Percentiles rank a stretch among this genome's conserved stretches.
These are phyloP conservation scores for Bruchidius siliquastri DNA, from an alignment of 2,888 invertebrate genomes.

Conservation along the genomic window DNA sequence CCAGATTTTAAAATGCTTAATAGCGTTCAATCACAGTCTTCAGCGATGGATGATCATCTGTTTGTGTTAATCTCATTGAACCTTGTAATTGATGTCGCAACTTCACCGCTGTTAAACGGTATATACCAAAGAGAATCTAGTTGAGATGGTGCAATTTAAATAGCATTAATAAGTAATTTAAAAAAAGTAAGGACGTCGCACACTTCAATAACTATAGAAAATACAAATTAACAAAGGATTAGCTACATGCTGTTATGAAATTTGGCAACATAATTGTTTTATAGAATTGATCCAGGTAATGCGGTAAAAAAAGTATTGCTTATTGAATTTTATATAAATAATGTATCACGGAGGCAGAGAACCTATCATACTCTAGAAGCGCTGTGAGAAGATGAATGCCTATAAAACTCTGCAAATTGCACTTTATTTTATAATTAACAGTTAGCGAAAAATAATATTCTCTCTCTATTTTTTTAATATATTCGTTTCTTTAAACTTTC, in stretches of 20 bases:
- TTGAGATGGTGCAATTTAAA: not conserved
- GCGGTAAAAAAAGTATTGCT: too few relatives aligned
- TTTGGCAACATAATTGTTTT: not conserved
- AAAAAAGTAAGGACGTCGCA: not conserved
- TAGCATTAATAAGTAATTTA: not conserved
- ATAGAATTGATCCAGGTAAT: not conserved
- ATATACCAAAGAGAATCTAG: not conserved
- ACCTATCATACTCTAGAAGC: too few relatives aligned
- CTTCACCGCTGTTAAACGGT: not conserved
- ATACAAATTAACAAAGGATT: not conserved
- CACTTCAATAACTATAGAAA: not conserved
- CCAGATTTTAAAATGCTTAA: not conserved
- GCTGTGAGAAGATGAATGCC: too few relatives aligned
- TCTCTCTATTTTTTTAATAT: too few relatives aligned
- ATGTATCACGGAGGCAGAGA: too few relatives aligned
- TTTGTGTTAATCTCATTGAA: not conserved
- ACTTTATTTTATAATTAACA: too few relatives aligned
- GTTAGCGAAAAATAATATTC: too few relatives aligned
- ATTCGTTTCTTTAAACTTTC: too few relatives aligned
- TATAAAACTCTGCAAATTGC: too few relatives aligned
- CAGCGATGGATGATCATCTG: not conserved
- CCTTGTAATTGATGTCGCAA: not conserved
- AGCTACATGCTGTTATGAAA: not conserved
- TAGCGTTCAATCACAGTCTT: not conserved
- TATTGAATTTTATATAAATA: too few relatives aligned